A percentile compares a stretch with the other conserved stretches of the same genome.
Conservation (phyloP, 2,113 vertebrate genomes). For the Limnothrissa miodon region DNA sequence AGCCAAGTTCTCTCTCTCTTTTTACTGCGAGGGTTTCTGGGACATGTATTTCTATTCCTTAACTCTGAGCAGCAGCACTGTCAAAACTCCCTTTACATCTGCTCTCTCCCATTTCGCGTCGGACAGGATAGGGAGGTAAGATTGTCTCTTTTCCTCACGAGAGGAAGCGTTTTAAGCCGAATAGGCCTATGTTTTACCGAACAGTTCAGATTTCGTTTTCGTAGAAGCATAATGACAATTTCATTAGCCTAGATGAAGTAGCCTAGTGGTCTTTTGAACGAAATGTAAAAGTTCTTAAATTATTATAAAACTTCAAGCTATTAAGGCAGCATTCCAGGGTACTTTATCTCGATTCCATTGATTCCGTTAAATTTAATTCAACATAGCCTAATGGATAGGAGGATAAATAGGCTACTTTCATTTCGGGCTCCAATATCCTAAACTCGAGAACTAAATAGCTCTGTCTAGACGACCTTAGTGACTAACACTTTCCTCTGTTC, state of each 20-base stretch:
- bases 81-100: neutral
- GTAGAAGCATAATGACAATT: neutral
- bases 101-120: neutral
- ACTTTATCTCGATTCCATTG: neutral
- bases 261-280: neutral
- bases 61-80: neutral
- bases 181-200: neutral
- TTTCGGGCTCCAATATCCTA: neutral
- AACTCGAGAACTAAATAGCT: neutral
- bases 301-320: neutral
- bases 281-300: neutral
- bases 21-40: neutral
- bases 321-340: neutral
- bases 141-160: neutral
- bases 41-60: neutral
- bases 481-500: neutral
- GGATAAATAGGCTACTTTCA: neutral
- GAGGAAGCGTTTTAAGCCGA: neutral
- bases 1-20: neutral
- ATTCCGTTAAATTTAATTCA: neutral
- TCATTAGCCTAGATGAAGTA: neutral
- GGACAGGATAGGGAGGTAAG: neutral
- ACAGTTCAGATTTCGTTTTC: neutral
- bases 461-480: neutral
- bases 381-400: neutral